Evolutionary conservation across 2,888 invertebrate genomes (phyloP).

Genomic region (Agrochola lota): DNA sequence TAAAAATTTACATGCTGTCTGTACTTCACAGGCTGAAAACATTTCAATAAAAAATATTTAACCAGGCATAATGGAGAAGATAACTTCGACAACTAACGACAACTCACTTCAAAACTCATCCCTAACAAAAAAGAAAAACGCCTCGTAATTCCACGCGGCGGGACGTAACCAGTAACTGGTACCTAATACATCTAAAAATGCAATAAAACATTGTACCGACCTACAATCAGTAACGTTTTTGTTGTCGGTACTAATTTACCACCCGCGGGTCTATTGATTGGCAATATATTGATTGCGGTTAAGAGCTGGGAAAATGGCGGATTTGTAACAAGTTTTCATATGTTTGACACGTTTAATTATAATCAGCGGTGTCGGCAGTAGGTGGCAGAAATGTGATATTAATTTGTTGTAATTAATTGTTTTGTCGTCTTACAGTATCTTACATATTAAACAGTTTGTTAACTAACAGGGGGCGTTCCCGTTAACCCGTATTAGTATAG

Average conservation of each 20-base stretch:
- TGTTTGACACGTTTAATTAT: slow-evolving; percentile 39
- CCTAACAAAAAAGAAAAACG: background rate
- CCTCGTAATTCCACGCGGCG: slow-evolving; percentile 22
- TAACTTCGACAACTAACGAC: background rate
- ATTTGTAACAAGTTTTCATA: slow-evolving; percentile 32
- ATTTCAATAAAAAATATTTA: background rate
- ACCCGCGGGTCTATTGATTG: slow-evolving; percentile 68
- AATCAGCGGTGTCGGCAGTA: slow-evolving; percentile 26
- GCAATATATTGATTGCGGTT: slow-evolving; percentile 51
- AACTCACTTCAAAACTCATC: background rate
- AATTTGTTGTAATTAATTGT: slow-evolving; percentile 43
- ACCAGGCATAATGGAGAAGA: background rate
- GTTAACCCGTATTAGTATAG: no score
- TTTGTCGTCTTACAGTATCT: background rate
- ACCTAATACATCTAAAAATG: slow-evolving; percentile 44
- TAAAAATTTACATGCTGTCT: background rate
- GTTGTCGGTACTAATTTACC: slow-evolving; percentile 72
- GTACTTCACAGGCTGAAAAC: background rate
- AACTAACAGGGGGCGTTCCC: no score
- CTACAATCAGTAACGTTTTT: slow-evolving; percentile 65
- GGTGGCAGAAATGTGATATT: slow-evolving; percentile 8
- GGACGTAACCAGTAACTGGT: slow-evolving; percentile 27
- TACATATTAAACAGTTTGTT: no score
- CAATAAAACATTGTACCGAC: slow-evolving; percentile 35
- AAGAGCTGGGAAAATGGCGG: slow-evolving; percentile 43